Evolutionary conservation across 2,797 vertebrate species (phyloP).

Genomic region (Schizopygopsis malacanthus): DNA sequence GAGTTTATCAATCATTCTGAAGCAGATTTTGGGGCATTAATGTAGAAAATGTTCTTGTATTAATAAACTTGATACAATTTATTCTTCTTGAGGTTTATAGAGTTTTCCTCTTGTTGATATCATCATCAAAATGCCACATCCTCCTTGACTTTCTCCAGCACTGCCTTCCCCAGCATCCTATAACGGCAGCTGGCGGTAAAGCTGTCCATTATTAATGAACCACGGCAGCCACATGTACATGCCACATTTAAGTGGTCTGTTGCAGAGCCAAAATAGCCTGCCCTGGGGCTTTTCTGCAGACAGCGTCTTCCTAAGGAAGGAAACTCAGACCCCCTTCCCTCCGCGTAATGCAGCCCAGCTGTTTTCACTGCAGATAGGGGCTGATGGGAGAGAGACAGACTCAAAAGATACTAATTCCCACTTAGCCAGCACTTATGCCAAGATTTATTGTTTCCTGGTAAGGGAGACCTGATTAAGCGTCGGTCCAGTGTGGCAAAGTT

Average conservation of each 20-base stretch:
- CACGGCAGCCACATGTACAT: slow-evolving; percentile 58
- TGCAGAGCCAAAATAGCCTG: slow-evolving; percentile 59
- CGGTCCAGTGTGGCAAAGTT: slow-evolving; percentile 45
- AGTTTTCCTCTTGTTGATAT: slow-evolving; percentile 46
- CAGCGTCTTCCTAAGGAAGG: slow-evolving; percentile 64
- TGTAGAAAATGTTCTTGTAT: neutral
- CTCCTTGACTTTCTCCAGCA: slow-evolving; percentile 42
- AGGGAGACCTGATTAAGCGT: slow-evolving; percentile 66
- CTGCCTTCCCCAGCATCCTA: slow-evolving; percentile 41
- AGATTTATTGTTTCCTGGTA: slow-evolving; percentile 70
- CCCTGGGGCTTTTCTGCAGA: slow-evolving; percentile 58
- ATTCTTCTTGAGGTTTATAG: neutral
- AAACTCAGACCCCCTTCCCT: slow-evolving; percentile 63
- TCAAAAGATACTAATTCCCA: slow-evolving; percentile 64
- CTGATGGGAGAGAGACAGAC: slow-evolving; percentile 55
- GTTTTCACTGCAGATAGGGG: slow-evolving; percentile 61
- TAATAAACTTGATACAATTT: neutral
- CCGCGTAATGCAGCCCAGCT: slow-evolving; percentile 64
- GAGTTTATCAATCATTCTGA: neutral
- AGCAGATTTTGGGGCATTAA: neutral
- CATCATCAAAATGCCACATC: slow-evolving; percentile 33
- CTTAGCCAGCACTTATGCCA: slow-evolving; percentile 65
- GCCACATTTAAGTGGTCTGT: slow-evolving; percentile 60
- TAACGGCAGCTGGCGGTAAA: slow-evolving; percentile 53
- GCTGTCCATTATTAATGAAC: slow-evolving; percentile 61